These are phyloP conservation scores for Emydocephalus ijimae DNA, from an alignment of 2,113 vertebrate species.

Conservation along the genomic window DNA sequence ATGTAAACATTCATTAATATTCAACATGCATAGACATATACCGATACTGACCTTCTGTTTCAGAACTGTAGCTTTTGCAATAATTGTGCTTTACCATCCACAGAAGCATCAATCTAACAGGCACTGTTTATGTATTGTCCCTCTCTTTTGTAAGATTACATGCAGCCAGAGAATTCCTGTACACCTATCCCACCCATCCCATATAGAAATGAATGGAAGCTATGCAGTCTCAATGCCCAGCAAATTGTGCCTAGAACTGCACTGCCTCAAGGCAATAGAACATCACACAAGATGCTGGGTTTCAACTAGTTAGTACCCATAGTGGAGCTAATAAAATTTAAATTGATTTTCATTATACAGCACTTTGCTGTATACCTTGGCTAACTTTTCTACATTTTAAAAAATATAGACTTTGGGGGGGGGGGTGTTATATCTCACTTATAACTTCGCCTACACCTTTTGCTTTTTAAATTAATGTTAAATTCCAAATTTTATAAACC, in stretches of 20 bases:
- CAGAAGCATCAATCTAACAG: slow-evolving; percentile 25
- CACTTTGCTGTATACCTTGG: not conserved
- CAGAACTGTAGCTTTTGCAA: slow-evolving; percentile 55
- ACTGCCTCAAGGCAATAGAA: slow-evolving; percentile 58
- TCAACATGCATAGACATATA: slow-evolving; percentile 78
- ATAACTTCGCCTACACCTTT: not conserved
- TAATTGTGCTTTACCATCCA: slow-evolving; percentile 70
- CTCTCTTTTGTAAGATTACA: not conserved
- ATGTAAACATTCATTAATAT: slow-evolving; percentile 78
- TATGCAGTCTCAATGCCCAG: not conserved
- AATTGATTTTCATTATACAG: slow-evolving; percentile 14
- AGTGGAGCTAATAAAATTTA: slow-evolving; percentile 43
- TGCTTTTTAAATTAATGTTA: slow-evolving; percentile 19
- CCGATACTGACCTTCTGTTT: slow-evolving; percentile 65
- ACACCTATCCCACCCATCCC: not conserved
- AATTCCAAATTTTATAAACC: not conserved
- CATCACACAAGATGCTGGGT: slow-evolving; percentile 54
- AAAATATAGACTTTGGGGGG: slow-evolving; percentile 7
- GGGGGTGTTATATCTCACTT: not conserved
- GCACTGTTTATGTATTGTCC: not conserved
- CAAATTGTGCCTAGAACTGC: slow-evolving; percentile 28
- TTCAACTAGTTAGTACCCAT: slow-evolving; percentile 46
- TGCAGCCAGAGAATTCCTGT: not conserved
- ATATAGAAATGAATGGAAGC: not conserved
- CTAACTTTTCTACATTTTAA: slow-evolving; percentile 13